Percentiles rank a stretch among this genome's conserved stretches.
phyloP scores from a whole-genome alignment of 2,888 invertebrate species.

The Yponomeuta sedellus region DNA sequence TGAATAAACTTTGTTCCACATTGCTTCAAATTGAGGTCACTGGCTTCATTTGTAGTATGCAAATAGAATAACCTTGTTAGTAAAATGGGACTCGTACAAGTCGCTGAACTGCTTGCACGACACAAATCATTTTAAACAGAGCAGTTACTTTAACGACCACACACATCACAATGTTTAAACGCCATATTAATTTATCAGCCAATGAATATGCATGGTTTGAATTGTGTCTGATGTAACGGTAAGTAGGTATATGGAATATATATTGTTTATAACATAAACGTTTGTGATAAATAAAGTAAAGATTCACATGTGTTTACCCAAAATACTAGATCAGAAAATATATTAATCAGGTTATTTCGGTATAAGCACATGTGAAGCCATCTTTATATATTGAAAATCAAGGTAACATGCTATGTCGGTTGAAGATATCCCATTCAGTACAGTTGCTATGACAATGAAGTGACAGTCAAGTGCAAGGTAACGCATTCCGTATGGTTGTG shows the following conservation, averaged over 20 bases:
- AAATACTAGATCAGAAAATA: background rate
- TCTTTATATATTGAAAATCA: slow-evolving; percentile 37
- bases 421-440: slow-evolving; percentile 34
- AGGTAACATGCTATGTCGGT: slow-evolving; percentile 56
- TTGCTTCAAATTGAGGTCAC: no score
- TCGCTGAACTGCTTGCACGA: no score
- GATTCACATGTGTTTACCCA: background rate
- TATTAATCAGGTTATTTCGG: background rate
- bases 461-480: slow-evolving; percentile 54
- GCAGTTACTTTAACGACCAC: background rate
- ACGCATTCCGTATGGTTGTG: slow-evolving; percentile 35
- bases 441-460: slow-evolving; percentile 36
- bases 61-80: background rate
- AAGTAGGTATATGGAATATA: background rate
- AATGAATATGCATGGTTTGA: slow-evolving; percentile 5
- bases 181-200: background rate
- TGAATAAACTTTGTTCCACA: no score
- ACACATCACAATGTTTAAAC: background rate
- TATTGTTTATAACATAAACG: background rate
- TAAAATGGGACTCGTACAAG: no score
- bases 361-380: background rate
- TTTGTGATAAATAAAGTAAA: background rate
- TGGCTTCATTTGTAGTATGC: background rate
- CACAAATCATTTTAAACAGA: background rate
- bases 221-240: background rate